Conservation (phyloP, 2,113 vertebrate genomes). For the Willisornis vidua region DNA sequence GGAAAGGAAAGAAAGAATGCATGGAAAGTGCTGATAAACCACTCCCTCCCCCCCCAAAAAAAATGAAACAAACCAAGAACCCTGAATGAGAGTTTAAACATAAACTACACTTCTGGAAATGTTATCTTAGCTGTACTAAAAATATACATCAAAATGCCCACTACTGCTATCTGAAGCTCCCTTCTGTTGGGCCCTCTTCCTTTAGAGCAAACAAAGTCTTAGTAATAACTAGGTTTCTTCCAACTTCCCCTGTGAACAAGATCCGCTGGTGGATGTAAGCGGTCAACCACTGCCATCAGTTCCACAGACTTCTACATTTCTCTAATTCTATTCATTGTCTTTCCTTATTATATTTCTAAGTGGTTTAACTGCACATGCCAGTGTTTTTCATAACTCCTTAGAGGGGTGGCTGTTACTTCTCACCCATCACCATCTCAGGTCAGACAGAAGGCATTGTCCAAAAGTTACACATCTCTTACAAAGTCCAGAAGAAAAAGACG, state of each 20-base stretch:
- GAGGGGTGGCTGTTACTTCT: background rate
- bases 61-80: conserved; percentile 18
- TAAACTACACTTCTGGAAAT: background rate
- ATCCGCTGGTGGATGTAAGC: background rate
- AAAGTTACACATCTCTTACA: background rate
- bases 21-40: conserved; percentile 4
- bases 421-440: background rate
- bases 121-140: conserved; percentile 4
- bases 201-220: conserved; percentile 32
- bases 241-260: conserved; percentile 33
- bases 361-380: background rate
- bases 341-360: background rate
- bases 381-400: background rate
- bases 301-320: conserved; percentile 9
- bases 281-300: background rate
- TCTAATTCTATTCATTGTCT: background rate
- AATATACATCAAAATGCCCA: conserved; percentile 38
- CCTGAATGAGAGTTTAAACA: conserved; percentile 23
- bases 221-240: conserved; percentile 34
- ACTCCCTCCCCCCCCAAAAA: background rate
- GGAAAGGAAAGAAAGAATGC: background rate
- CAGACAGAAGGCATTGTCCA: background rate
- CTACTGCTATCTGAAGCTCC: conserved; percentile 53
- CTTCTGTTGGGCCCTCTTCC: conserved; percentile 62
- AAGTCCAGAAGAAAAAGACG: background rate